Evolutionary conservation across 2,888 invertebrate genomes (phyloP), one percentile per base, ranked within the genome.

Genomic region (Mesorhabditis sp.): DNA sequence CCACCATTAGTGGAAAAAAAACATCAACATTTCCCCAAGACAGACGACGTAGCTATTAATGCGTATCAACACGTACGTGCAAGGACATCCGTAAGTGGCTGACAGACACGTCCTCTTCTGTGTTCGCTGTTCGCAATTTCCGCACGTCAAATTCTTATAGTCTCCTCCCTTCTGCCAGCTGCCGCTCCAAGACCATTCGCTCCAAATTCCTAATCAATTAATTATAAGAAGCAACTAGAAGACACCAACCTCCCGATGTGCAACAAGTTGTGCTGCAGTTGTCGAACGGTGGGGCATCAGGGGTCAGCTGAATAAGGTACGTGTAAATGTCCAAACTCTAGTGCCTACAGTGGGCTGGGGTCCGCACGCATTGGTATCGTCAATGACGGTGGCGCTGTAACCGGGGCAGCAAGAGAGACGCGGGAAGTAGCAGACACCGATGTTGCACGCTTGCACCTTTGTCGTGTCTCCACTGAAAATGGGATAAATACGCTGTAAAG

Each of bases 71-170:
- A 44, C 74, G 71, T 66, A 79, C 76, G 71, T 72, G 77, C 80
- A 80, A 41, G 44, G 67, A 63, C 80, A 80, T n/a, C 79, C 80
- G 66, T 75, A 77, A 28, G 70, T 67, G 3, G 71, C 62, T 0
- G 79, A 80, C 4, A 78, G 66, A 65, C 80, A 80, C 5, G 58
- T 75, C 67, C 80, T 68, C 1, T 69, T 66, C 6, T 72, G 45
- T 5, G 74, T 72, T 10, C 67, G 65, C 4, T 62, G 10, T 50
- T 76, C 80, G 41, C 80, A 80, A n/a, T 76, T 74, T 10, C 80
- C 80, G 62, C 80, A 80, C 7, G 79, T 80, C 50, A 79, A 78
- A 43, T 74, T 76, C 58, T 10, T n/a, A n/a, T n/a, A 10, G n/a
- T 10, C 10, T 50, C 58, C 58, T 50, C 58, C 58, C n/a, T 50